Evolutionary conservation across 2,113 vertebrate species (phyloP).

Genomic region (Regulus satrapa): DNA sequence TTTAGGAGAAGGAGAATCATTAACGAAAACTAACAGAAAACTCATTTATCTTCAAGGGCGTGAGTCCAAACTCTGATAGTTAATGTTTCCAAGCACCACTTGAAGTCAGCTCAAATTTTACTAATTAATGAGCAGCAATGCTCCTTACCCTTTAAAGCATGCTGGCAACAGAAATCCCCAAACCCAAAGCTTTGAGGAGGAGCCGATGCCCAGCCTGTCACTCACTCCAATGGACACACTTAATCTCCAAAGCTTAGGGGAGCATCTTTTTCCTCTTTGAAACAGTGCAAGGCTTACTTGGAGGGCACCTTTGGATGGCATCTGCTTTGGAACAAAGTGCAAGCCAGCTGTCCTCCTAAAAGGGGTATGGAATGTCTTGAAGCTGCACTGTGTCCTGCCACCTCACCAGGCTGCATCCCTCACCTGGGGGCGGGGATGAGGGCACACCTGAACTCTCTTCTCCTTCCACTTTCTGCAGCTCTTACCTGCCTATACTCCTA

Average conservation of each 20-base stretch:
- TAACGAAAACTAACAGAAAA: not conserved
- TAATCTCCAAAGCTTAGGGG: not conserved
- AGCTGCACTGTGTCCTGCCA: not conserved
- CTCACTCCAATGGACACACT: accelerated
- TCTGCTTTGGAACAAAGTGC: not conserved
- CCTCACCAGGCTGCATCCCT: not conserved
- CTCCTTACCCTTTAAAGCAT: not conserved
- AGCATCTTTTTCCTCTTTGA: not conserved
- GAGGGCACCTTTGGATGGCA: not conserved
- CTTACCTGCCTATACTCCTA: not conserved
- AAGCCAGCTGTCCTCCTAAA: not conserved
- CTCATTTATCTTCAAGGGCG: not conserved
- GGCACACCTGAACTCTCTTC: not conserved
- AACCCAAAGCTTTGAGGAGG: not conserved
- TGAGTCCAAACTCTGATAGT: slow-evolving; percentile 1
- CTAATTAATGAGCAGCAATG: not conserved
- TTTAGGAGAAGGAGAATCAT: not conserved
- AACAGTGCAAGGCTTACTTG: not conserved
- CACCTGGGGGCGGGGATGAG: not conserved
- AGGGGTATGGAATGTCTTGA: not conserved
- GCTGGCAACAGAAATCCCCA: not conserved
- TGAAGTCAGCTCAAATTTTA: slow-evolving; percentile 30
- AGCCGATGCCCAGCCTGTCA: not conserved
- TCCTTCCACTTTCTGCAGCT: not conserved
- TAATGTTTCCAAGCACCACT: slow-evolving; percentile 20